Evolutionary conservation across 2,113 vertebrate species (phyloP), one percentile per base, ranked within the genome.

Genomic region (Grammomys dolichurus): DNA sequence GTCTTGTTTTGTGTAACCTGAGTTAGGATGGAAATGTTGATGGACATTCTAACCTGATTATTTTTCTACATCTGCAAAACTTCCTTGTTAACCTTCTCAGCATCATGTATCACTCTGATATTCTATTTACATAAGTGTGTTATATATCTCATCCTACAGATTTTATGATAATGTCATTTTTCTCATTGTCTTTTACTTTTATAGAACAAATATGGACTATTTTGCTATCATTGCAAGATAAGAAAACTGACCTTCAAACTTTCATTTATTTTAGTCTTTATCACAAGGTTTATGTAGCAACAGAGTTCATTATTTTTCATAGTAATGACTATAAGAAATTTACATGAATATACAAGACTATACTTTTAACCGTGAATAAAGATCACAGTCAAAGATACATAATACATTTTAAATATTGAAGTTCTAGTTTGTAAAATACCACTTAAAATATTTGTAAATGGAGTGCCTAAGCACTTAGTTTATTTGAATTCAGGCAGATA

Each of bases 211-310:
- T 90, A 46, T 51, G 5, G 11, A 7, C 70, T 78, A 65, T 87
- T 93, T 96, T 84, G 33, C 19, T 78, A 69, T 89, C 16, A 84
- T 28, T 84, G 16, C 78, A 92, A 85, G 33, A 58, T 28, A 48
- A 24, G 12, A 96, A 96, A 94, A 89, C 75, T 94, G 6, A 89
- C 28, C 81, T 92, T 67, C 13, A 90, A 9, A 13, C 91, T 96
- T 94, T 69, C 3, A 89, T n/a, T 87, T 89, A 9, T 91, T 96
- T 88, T 63, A n/a, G 1, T 67, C 5, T 91, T 96, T 43, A 91
- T 77, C 46, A 63, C 43, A 91, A 51, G 11, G 20, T 43, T 91
- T 80, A 65, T 13, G 22, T 84, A 93, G 28, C 17, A 86, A 7
- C 43, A 67, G 14, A 67, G 7, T 3, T 73, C 56, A 43, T 33